These are phyloP conservation scores for Oedothorax gibbosus DNA, from an alignment of 1,140 invertebrate species.

Conservation along the genomic window DNA sequence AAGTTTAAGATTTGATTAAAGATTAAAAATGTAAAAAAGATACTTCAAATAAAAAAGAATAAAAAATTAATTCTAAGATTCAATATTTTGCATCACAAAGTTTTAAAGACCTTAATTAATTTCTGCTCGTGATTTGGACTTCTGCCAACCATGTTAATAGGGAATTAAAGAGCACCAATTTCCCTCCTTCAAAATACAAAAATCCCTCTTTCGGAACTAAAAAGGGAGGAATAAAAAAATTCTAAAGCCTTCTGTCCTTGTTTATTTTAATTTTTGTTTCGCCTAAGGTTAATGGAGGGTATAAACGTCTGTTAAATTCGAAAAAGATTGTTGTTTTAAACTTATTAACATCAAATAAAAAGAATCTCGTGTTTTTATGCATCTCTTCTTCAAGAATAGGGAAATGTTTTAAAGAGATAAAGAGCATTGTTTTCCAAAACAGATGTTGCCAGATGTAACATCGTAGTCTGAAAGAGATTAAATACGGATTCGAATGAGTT, in stretches of 20 bases:
- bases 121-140: slow-evolving; percentile 30
- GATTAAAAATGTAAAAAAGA: neutral
- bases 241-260: neutral
- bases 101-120: slow-evolving; percentile 38
- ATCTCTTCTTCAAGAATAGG: neutral
- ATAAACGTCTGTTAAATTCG: slow-evolving; percentile 14
- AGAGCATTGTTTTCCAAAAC: slow-evolving; percentile 1
- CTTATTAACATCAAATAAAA: slow-evolving; percentile 7
- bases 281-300: slow-evolving; percentile 6
- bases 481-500: too few species aligned
- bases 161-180: slow-evolving; percentile 53
- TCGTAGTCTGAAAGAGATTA: neutral
- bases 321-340: slow-evolving; percentile 32
- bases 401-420: too few species aligned
- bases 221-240: too few species aligned
- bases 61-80: slow-evolving; percentile 55
- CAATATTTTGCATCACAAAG: slow-evolving; percentile 27
- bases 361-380: neutral
- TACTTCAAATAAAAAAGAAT: neutral
- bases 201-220: slow-evolving; percentile 14
- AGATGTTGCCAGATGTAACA: slow-evolving; percentile 14
- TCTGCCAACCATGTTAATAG: slow-evolving; percentile 46
- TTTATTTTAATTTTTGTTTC: slow-evolving; percentile 12
- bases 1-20: slow-evolving; percentile 37
- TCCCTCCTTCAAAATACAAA: slow-evolving; percentile 28